Conservation (phyloP, 1,140 invertebrate species). For the Maniola jurtina region DNA sequence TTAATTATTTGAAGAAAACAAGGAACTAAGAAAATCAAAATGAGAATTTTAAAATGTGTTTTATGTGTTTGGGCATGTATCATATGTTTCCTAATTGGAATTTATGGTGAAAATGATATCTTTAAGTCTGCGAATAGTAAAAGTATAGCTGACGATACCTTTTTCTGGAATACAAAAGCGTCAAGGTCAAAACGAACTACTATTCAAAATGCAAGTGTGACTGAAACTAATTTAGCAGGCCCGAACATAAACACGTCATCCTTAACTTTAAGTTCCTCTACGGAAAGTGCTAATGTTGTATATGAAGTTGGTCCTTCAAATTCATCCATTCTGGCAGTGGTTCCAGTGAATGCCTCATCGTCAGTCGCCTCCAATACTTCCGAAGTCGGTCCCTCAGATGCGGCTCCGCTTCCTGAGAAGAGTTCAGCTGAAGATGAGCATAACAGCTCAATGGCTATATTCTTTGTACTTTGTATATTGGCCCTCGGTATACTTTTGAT, state of each 20-base stretch:
- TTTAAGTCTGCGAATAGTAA: not conserved
- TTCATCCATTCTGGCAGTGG: conserved; percentile 49
- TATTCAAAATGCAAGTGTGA: conserved; percentile 48
- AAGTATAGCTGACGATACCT: conserved; percentile 13
- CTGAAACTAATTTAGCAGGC: conserved; percentile 43
- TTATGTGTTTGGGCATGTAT: conserved; percentile 24
- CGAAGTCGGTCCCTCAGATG: conserved; percentile 81
- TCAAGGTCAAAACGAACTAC: conserved; percentile 58
- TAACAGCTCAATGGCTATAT: conserved; percentile 97
- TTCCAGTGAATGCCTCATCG: conserved; percentile 56
- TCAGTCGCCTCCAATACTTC: conserved; percentile 62
- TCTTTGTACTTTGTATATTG: conserved; percentile 96
- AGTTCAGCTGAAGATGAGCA: conserved; percentile 96
- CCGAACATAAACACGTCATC: conserved; percentile 39
- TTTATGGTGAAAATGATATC: conserved; percentile 18
- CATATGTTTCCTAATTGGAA: conserved; percentile 10
- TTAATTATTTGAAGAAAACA: not conserved
- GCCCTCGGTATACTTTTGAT: conserved; percentile 96
- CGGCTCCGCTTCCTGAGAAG: conserved; percentile 87
- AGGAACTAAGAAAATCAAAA: not conserved
- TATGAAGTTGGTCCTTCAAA: conserved; percentile 58
- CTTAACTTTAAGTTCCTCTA: conserved; percentile 39
- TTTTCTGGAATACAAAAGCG: conserved; percentile 23
- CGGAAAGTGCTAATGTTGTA: conserved; percentile 49
- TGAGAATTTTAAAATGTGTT: conserved; percentile 20